phyloP scores from a whole-genome alignment of 2,113 vertebrate species.

The Pimephales promelas region DNA sequence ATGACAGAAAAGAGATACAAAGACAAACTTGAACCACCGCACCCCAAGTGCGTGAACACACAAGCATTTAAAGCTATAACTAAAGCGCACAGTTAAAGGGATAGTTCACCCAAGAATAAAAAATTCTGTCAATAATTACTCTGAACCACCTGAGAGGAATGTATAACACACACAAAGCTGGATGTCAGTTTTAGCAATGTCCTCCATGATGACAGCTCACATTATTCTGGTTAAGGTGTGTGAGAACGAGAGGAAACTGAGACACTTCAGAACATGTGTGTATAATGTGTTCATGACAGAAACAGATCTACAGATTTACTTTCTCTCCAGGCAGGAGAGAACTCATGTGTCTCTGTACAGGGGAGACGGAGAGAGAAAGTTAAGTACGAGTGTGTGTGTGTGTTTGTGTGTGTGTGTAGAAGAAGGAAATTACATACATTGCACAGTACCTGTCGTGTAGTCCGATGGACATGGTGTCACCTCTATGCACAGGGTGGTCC shows the following conservation, averaged over 20 bases:
- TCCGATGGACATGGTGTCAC: slow-evolving; percentile 81
- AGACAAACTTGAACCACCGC: too few species aligned
- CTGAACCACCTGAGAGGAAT: background rate
- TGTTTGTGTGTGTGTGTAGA: background rate
- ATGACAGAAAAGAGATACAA: too few species aligned
- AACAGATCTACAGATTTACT: too few species aligned
- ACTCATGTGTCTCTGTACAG: background rate
- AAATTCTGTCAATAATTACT: too few species aligned
- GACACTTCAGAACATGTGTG: background rate
- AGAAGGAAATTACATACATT: slow-evolving; percentile 58
- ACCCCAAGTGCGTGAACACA: too few species aligned
- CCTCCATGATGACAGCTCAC: background rate
- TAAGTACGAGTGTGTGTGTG: background rate
- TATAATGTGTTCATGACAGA: background rate
- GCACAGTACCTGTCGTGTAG: slow-evolving; percentile 81
- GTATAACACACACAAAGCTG: background rate
- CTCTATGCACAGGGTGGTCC: slow-evolving; percentile 85
- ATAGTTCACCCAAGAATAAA: too few species aligned
- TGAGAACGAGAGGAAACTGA: background rate
- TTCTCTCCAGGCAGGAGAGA: background rate
- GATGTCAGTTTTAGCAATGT: background rate
- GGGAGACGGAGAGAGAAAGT: background rate
- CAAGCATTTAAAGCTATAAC: background rate
- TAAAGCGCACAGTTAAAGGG: background rate
- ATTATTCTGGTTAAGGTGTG: background rate